Evolutionary conservation across 2,888 invertebrate species (phyloP).

Genomic region (Stenotaenia linearis): DNA sequence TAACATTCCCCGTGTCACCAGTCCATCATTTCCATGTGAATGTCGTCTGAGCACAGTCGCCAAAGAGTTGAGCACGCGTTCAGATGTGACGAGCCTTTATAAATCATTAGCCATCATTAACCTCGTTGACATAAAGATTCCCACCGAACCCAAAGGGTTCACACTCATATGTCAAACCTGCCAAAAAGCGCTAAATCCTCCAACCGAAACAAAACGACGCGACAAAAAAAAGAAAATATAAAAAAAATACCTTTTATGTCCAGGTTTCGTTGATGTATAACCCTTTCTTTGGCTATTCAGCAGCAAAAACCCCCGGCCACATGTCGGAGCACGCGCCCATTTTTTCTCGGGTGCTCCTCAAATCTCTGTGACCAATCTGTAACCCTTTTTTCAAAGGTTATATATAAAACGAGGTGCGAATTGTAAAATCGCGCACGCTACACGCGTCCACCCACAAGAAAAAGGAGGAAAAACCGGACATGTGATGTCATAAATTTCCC

Average conservation of each 20-base stretch:
- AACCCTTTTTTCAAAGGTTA: constrained; percentile 1
- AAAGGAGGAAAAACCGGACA: neutral
- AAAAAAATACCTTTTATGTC: neutral
- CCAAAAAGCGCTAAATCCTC: neutral
- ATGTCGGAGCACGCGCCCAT: constrained; percentile 9
- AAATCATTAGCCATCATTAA: constrained; percentile 17
- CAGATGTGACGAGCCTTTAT: constrained; percentile 12
- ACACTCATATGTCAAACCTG: neutral
- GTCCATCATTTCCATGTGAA: constrained; percentile 17
- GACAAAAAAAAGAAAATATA: neutral
- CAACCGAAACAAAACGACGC: neutral
- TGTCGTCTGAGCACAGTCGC: neutral
- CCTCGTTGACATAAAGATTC: neutral
- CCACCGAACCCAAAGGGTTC: constrained; percentile 10
- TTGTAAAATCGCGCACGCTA: neutral
- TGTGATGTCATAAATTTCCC: constrained; percentile 16
- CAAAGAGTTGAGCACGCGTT: constrained; percentile 17
- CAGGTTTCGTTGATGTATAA: neutral
- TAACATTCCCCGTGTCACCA: constrained; percentile 5
- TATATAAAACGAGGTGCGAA: constrained; percentile 13
- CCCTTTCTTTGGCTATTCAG: neutral
- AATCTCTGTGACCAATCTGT: constrained; percentile 13
- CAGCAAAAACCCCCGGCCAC: neutral
- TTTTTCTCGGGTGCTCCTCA: neutral
- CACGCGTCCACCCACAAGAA: neutral